Evolutionary conservation across 2,797 vertebrate species (phyloP).

Genomic region (Lerista edwardsae): DNA sequence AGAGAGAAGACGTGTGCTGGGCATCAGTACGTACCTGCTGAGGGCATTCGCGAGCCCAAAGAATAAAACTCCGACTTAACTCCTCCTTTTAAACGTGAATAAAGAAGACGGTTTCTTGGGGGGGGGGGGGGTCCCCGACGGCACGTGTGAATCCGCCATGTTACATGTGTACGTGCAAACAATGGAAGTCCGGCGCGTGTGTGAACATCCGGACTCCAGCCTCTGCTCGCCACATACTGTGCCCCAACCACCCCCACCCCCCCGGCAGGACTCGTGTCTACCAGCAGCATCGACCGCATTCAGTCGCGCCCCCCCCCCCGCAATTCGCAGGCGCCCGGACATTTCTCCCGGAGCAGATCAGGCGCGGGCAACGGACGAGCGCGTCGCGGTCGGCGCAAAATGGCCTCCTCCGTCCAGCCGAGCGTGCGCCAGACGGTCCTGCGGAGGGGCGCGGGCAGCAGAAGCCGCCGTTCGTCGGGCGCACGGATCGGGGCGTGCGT

Average conservation of each 20-base stretch:
- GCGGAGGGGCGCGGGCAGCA: too few relatives aligned
- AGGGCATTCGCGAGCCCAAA: not conserved
- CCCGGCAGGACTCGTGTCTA: not conserved
- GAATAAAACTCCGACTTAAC: not conserved
- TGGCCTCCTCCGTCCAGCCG: not conserved
- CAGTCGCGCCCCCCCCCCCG: too few relatives aligned
- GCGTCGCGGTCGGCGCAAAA: too few relatives aligned
- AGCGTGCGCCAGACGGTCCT: not conserved
- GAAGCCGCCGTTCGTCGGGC: too few relatives aligned
- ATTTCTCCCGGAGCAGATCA: not conserved
- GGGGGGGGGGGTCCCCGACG: not conserved
- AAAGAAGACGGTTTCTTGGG: too few relatives aligned
- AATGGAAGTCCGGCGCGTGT: too few relatives aligned
- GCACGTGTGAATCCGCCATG: not conserved
- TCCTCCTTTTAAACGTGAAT: not conserved
- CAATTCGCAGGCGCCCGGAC: too few relatives aligned
- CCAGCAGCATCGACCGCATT: not conserved
- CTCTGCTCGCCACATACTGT: too few relatives aligned
- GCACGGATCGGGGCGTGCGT: not conserved
- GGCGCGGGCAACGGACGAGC: not conserved
- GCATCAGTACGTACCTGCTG: not conserved
- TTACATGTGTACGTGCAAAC: too few relatives aligned
- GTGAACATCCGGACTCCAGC: too few relatives aligned
- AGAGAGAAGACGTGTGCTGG: rapidly evolving
- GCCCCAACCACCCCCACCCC: not conserved